Evolutionary conservation across 2,113 vertebrate genomes (phyloP), one percentile per base, ranked within the genome.

Genomic region (Thryonomys swinderianus): DNA sequence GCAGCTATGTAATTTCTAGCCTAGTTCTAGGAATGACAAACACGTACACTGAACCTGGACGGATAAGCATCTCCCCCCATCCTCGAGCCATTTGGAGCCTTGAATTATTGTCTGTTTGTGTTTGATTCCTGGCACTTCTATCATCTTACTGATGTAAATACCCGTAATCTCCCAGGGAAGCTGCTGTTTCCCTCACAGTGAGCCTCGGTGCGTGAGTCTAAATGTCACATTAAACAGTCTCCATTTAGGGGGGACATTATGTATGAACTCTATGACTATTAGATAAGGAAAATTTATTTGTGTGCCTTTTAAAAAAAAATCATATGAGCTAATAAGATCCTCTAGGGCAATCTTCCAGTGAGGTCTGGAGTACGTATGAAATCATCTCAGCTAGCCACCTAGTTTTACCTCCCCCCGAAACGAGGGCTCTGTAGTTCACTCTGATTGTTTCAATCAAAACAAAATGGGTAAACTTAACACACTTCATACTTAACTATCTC

Each of bases 401-500:
- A 98, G 96, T 95, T 98, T 97, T 98, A 98, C 98, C 83, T 98
- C 97, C 98, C 98, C 98, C 96, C 96, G 85, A 96, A 98, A 99
- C 98, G 96, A 98, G 94, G 94, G 97, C 85, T 95, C 81, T 78
- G 71, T 96, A 96, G 98, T 98, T 98, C 98, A 97, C 97, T 97
- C 97, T 97, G 98, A 98, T 98, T 98, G 97, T 97, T 99, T 98
- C 98, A 98, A 98, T 98, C 97, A 98, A 96, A 98, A 97, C 98
- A 97, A 97, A 98, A 97, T 40, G 3, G 95, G 96, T 93, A 97
- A 95, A 97, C 59, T 80, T 93, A 96, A 96, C 91, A 62, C 4
- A 2, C 27, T 51, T 97, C 98, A 97, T 98, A 98, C 98, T 99
- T 98, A 97, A 98, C 98, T 97, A 98, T 92, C 96, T 97, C 96